Base-by-base conservation (phyloP, 2,888 invertebrate genomes). In the Acronicta psi region DNA sequence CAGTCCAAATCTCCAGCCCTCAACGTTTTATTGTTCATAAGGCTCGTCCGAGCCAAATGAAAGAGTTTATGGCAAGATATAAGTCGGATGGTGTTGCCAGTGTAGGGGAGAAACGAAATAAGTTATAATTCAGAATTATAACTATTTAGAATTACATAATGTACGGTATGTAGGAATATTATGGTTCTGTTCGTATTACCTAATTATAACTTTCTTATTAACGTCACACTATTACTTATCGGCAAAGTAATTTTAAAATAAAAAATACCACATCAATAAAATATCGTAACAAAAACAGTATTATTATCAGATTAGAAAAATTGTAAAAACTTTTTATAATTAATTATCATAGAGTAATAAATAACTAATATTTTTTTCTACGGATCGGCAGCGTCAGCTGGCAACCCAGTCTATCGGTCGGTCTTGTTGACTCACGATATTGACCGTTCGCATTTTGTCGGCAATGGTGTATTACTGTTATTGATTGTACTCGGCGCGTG, bases 21-120 rank as follows among this genome's bases (percentile, higher is more conserved):
- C 91, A 88, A 89, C 90, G 89, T 94, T 94, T 94, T 94, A 94
- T 94, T 94, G 94, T 94, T 94, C 94, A 94, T 94, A 94, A 94
- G 94, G 87, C 93, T 92, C 93, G 93, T 92, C 92, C 92, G 90
- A 86, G 92, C 93, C 93, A 94, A 94, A 94, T 94, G 94, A 94
- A 94, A 93, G 91, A 92, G 92, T 94, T 94, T 94, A 94, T 94
- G 91, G 90, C 92, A 88, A 85, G 91, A 89, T 88, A 87, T 93
- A 91, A 91, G 92, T 90, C 90, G 86, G 83, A 81, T 82, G 72
- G 89, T 92, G 93, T 92, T 92, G 90, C 92, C 85, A 87, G 63
- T 80, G 78, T 73, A 75, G 60, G 79, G 81, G 79, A 80, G 80
- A 44, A 52, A 64, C 50, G 36, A 56, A 62, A 65, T 62, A 53